A percentile compares a stretch with the other conserved stretches of the same genome.
These are phyloP conservation scores for Oryzias sinensis DNA, from an alignment of 2,797 vertebrate genomes.

Conservation along the genomic window DNA sequence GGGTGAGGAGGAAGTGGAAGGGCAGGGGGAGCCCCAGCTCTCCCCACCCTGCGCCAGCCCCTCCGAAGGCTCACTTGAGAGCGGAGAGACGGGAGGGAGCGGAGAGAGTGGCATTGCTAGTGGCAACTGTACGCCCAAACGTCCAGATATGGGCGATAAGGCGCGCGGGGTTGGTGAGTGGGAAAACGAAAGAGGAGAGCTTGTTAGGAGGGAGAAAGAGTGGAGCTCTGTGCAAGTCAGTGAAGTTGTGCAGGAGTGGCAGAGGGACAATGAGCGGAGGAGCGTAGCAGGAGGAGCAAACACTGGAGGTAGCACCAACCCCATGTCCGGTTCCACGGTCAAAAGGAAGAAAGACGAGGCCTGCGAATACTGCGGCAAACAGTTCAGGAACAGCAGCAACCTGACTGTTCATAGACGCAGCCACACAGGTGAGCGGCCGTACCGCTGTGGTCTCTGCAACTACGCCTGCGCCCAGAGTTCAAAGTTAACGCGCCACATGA, in stretches of 20 bases:
- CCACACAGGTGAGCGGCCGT: conserved; percentile 87
- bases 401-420: conserved; percentile 80
- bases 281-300: conserved; percentile 21
- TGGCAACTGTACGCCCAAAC: conserved; percentile 81
- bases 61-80: conserved; percentile 81
- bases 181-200: conserved; percentile 61
- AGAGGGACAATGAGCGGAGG: conserved; percentile 66
- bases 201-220: conserved; percentile 54
- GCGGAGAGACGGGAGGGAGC: conserved; percentile 79
- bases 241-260: conserved; percentile 74
- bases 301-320: conserved; percentile 5
- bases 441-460: conserved; percentile 83
- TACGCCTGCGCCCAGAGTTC: conserved; percentile 89
- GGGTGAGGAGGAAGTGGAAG: conserved; percentile 68
- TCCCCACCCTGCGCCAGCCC: conserved; percentile 80
- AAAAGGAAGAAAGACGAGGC: conserved; percentile 80
- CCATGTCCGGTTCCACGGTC: neutral
- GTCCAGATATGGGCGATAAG: conserved; percentile 62
- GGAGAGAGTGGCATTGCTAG: conserved; percentile 86
- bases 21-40: conserved; percentile 68
- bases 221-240: conserved; percentile 56
- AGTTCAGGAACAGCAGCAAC: conserved; percentile 83
- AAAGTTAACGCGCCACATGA: conserved; percentile 87
- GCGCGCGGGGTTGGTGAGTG: conserved; percentile 47
- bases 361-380: conserved; percentile 77